Evolutionary conservation across 2,113 vertebrate genomes (phyloP), one percentile per base, ranked within the genome.

Genomic region (Chloropsis hardwickii): DNA sequence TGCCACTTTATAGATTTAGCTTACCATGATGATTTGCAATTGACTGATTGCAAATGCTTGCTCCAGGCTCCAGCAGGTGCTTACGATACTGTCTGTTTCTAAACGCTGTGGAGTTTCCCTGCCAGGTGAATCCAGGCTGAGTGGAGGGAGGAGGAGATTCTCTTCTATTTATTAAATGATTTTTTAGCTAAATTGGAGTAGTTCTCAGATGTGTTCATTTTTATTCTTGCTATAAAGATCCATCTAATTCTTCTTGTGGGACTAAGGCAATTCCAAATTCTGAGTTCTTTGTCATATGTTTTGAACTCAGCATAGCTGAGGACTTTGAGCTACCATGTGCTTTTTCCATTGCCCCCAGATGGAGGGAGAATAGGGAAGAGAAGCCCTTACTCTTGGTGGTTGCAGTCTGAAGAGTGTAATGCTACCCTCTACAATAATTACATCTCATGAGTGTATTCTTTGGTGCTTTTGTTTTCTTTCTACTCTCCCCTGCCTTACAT

Each of bases 391-490:
- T 45, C 37, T 65, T 87, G 35, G 29, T 79, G 31, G 6, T 77
- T 76, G 44, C 20, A 39, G 1, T 62, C 35, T 77, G 33, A 77
- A 40, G 83, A 72, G 25, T 64, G 23, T 67, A 67, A 37, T 16
- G 27, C 53, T 69, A 31, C 19, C 7, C 27, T 76, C 6, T 53
- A 44, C 48, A 56, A 12, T 87, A 69, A 48, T 71, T 62, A 7
- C 35, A 5, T 69, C 22, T 76, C 16, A 14, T 51, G 12, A 23
- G 58, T 80, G 27, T 89, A 61, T 81, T 58, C 10, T 78, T 78
- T 60, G 21, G 29, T 93, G 42, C 64, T 74, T 82, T 92, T 83
- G 33, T 29, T 89, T 93, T 76, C 53, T 83, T 92, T 82, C 31
- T 56, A 9, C 25, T 64, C 21, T 77, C 23, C 60, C 71, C 69